Base-by-base conservation (phyloP, 2,888 invertebrate genomes). In the Lamproptera curius region DNA sequence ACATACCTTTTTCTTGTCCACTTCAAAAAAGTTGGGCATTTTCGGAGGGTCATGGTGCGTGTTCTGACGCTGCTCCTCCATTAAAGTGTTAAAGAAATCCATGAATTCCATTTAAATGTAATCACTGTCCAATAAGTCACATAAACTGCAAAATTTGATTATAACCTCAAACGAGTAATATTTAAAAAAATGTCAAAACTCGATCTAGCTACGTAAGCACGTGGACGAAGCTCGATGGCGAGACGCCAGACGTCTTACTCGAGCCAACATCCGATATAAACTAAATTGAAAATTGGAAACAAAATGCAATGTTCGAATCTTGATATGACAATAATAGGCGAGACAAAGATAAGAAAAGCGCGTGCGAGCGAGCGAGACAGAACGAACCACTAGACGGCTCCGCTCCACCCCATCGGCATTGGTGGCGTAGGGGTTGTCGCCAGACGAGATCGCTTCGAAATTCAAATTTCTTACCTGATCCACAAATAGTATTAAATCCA, bases 261-360 rank as follows among this genome's bases (percentile, higher is more conserved):
- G 75, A 75, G 78, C 82, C 83, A 82, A 83, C 81, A 83, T 83
- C 81, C 76, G 76, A 86, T 85, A 85, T 86, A 77, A 86, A 87
- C 86, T 87, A 86, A 87, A 86, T 87, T 81, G 79, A 85, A 86
- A 85, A 84, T 86, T 83, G 80, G 80, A 83, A 84, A 84, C 83
- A 84, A 85, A 84, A 84, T 84, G 84, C 81, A 82, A 84, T 83
- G 79, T 77, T 84, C 79, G 75, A 81, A 85, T 84, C 83, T 82
- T 80, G 81, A 85, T 84, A 84, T 85, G 83, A 85, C 84, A 86
- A 87, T 86, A 87, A 87, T 80, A 82, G 80, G 76, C 74, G 81
- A 81, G 81, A 86, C 77, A 59, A 80, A 76, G 75, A 78, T 77
- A 78, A 69, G 58, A 58, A 39, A 55, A 61, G 57, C 57, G 52